Base-by-base conservation (phyloP, 53 echinoderm and acorn worm genomes). In the Patiria pectinifera region DNA sequence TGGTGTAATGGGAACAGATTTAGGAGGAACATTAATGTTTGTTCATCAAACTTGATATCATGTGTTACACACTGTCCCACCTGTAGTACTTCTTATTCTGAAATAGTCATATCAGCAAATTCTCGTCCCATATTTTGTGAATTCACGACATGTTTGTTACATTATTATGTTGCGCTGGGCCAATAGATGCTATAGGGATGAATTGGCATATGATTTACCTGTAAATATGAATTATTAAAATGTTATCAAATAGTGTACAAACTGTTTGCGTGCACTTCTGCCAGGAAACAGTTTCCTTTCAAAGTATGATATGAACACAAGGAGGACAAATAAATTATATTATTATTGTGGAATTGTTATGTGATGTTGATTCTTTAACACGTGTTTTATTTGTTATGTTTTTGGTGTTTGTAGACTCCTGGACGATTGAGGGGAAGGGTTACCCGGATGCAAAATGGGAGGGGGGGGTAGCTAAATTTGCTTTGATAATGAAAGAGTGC, bases 281-380 rank as follows among this genome's bases (percentile, higher is more conserved):
- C 74, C 24, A 0, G 74, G 24, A 74, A 74, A 18, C 4, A 21
- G 69, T 69, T 14, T 69, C 69, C 69, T 15, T 24, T 12, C 18
- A 76, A 76, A 7, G 80, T 79, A 79, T 45, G 48, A 75, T 76
- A 49, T 75, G 11, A 86, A 59, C 4, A 59, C 60, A 82, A 82
- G 60, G 47, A 81, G 13, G 45, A 49, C 49, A 49, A 82, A 82
- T 82, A 82, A 82, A 82, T 59, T 59, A 82, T 82, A 82, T 59
- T 59, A 60, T 21, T 82, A 82, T 82, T n/a, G 59, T 59, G 21
- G 58, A 74, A 74, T 74, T 74, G 74, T 8, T 23, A 10, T 74
- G 15, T 18, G 66, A 11, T 66, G 66, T 66, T 66, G 53, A 53
- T 53, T 6, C 53, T 53, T 53, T 8, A 6, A 53, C 5, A 53